Evolutionary conservation across 2,888 invertebrate species (phyloP), one percentile per base, ranked within the genome.

Genomic region (Tholera decimalis): DNA sequence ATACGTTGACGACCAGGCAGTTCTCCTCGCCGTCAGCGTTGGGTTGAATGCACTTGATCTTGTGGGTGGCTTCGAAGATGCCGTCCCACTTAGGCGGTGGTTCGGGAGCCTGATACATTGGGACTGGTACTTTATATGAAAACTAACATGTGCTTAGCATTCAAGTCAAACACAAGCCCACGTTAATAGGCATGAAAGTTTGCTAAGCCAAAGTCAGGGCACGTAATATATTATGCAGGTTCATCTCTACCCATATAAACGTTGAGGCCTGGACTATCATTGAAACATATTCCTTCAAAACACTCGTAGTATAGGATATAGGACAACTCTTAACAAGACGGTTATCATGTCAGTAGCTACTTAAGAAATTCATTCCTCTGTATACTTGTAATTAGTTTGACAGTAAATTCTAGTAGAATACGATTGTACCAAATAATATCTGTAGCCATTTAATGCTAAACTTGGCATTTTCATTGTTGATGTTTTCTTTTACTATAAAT

Each of bases 1-100:
- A 96, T 41, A 96, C 89, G 77, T 95, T 96, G 28, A 94, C 74
- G 41, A 93, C 92, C 47, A 95, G 85, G 74, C 96, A 96, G 87
- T 93, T 91, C 74, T 93, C 93, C 41, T 88, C 88, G 4, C 93
- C 93, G 11, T 74, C 76, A 0, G 81, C 86, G 35, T 81, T 87
- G 0, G 85, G 79, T 68, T 95, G 95, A 1, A 88, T 88, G 68
- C 95, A 95, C 63, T 83, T 88, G 54, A 94, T 81, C 67, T 88
- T 90, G 80, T 94, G 90, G 28, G 86, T 91, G 24, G 94, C 95
- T 80, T 95, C 95, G 83, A 94, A 93, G 60, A 91, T 86, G 20
- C 94, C 94, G 73, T 92, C 93, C 95, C 95, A 94, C 0, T 63
- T 61, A 0, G 84, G 83, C 0, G 91, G 90, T 0, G 92, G 87